phyloP scores from a whole-genome alignment of 2,888 invertebrate species.

The Acleris literana region DNA sequence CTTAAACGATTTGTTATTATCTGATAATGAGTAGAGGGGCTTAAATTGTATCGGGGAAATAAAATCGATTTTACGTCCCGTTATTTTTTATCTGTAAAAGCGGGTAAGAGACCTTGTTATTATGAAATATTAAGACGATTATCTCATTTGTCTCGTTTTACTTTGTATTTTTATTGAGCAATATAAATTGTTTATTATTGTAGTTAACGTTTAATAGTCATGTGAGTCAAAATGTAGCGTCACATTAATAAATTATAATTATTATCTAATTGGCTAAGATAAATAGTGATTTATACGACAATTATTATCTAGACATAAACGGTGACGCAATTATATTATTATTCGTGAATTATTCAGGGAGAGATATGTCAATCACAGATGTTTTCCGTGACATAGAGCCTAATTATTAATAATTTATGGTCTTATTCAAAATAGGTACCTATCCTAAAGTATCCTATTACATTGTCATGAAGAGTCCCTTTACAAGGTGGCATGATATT shows the following conservation, averaged over 20 bases:
- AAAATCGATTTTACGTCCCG: slow-evolving; percentile 14
- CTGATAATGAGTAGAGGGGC: slow-evolving; percentile 56
- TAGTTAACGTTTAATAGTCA: not conserved
- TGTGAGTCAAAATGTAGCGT: not conserved
- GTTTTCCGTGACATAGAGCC: slow-evolving; percentile 43
- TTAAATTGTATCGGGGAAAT: slow-evolving; percentile 39
- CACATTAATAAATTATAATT: not conserved
- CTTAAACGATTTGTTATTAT: slow-evolving; percentile 67
- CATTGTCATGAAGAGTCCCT: too few species aligned
- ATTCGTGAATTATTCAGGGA: slow-evolving; percentile 64
- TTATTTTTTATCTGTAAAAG: not conserved
- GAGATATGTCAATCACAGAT: slow-evolving; percentile 47
- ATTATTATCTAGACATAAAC: slow-evolving; percentile 46
- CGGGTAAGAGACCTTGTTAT: not conserved
- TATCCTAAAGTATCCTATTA: too few species aligned
- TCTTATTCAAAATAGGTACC: too few species aligned
- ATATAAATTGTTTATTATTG: not conserved
- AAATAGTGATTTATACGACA: slow-evolving; percentile 23
- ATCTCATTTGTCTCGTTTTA: not conserved
- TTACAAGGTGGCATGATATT: too few species aligned
- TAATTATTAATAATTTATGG: slow-evolving; percentile 24
- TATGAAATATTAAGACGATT: not conserved
- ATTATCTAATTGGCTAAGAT: slow-evolving; percentile 30
- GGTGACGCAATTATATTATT: slow-evolving; percentile 64
- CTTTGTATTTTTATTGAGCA: not conserved